phyloP scores from a whole-genome alignment of 2,888 invertebrate species.

The Callinectes sapidus region DNA sequence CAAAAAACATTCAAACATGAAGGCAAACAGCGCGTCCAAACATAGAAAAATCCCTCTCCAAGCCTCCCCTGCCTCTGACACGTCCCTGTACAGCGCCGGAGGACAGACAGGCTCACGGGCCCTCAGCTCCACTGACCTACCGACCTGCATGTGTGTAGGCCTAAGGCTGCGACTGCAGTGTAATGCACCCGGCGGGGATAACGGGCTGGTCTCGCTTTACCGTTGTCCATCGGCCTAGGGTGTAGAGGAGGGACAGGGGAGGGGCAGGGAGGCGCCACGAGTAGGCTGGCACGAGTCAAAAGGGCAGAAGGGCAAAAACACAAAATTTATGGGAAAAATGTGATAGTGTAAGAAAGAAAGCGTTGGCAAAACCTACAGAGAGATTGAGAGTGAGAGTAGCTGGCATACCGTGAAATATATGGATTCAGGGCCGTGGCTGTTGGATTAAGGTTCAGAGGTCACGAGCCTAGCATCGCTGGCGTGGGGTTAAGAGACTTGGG shows the following conservation, averaged over 20 bases:
- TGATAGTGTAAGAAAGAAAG: conserved; percentile 7
- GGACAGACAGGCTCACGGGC: conserved; percentile 25
- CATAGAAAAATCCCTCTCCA: conserved; percentile 39
- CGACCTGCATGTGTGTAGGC: conserved; percentile 48
- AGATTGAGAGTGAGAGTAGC: neutral
- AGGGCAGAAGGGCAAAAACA: neutral
- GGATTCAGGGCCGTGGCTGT: neutral
- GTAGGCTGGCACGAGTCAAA: neutral
- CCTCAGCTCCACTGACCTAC: conserved; percentile 23
- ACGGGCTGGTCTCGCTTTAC: conserved; percentile 44
- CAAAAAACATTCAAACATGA: conserved; percentile 35
- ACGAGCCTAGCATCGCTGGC: conserved; percentile 13
- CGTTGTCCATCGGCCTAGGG: conserved; percentile 48
- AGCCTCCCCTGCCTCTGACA: conserved; percentile 13
- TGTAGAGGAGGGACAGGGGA: neutral
- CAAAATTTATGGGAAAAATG: neutral
- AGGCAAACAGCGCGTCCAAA: conserved; percentile 37
- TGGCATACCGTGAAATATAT: conserved; percentile 22
- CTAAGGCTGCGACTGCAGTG: conserved; percentile 45
- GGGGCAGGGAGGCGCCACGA: neutral
- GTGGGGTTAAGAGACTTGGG: conserved; percentile 30
- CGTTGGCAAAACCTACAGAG: neutral
- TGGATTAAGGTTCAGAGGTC: conserved; percentile 36
- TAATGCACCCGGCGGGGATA: conserved; percentile 58
- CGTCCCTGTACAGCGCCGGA: conserved; percentile 7